These are phyloP conservation scores for Whitmania pigra DNA, from an alignment of 1,140 invertebrate species.

Conservation along the genomic window DNA sequence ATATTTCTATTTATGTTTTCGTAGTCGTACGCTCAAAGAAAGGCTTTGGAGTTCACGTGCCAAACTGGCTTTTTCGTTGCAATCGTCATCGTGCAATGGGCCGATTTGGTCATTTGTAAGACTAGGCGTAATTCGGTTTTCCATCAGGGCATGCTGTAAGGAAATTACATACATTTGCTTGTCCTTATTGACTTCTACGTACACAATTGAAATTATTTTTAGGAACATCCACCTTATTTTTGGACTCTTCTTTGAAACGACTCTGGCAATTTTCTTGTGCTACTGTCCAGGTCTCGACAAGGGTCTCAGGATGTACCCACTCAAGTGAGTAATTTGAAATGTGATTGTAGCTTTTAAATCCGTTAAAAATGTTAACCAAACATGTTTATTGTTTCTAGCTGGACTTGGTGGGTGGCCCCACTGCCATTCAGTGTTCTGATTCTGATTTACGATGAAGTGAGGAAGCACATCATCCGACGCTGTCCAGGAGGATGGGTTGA, in stretches of 20 bases:
- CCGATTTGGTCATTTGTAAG: constrained; percentile 43
- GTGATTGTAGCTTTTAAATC: not conserved
- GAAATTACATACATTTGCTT: not conserved
- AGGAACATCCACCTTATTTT: constrained; percentile 42
- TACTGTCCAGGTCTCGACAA: constrained; percentile 42
- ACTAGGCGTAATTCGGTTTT: constrained; percentile 41
- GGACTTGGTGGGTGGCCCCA: constrained; percentile 95
- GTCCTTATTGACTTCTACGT: not conserved
- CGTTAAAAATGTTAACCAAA: not conserved
- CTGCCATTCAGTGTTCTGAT: constrained; percentile 92
- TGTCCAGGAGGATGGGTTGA: constrained; percentile 90
- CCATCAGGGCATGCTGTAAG: constrained; percentile 50
- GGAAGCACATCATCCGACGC: constrained; percentile 86
- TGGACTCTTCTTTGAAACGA: constrained; percentile 43
- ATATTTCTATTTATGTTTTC: not conserved
- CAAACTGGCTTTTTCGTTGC: constrained; percentile 44
- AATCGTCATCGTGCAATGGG: constrained; percentile 45
- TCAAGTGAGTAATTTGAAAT: constrained; percentile 33
- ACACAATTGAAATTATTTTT: constrained; percentile 6
- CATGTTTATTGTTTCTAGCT: constrained; percentile 49
- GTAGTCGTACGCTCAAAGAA: constrained; percentile 46
- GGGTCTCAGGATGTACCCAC: constrained; percentile 41
- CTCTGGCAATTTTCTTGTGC: constrained; percentile 38
- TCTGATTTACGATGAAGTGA: constrained; percentile 90
- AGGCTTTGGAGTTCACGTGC: constrained; percentile 41